These are phyloP conservation scores for Noctua fimbriata DNA, from an alignment of 2,888 invertebrate genomes.

Conservation along the genomic window DNA sequence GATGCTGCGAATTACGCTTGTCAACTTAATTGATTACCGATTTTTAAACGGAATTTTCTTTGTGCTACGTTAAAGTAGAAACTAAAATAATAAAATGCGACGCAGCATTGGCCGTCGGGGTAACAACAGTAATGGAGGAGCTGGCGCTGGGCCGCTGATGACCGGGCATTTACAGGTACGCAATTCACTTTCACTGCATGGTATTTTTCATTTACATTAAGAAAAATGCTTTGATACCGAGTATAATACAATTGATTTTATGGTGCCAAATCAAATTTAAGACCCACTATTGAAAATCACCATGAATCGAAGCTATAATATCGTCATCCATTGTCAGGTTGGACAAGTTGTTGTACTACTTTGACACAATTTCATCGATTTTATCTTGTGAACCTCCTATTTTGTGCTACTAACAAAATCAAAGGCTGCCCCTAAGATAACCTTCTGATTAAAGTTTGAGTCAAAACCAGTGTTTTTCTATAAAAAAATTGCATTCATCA, in stretches of 20 bases:
- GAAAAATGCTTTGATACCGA: background rate
- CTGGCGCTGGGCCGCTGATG: slow-evolving; percentile 69
- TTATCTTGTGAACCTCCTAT: background rate
- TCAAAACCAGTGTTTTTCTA: background rate
- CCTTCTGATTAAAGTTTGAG: background rate
- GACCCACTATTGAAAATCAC: background rate
- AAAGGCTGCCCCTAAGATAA: background rate
- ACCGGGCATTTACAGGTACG: slow-evolving; percentile 73
- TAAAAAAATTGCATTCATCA: background rate
- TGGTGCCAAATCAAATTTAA: background rate
- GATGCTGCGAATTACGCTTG: slow-evolving; percentile 1
- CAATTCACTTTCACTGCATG: slow-evolving; percentile 1
- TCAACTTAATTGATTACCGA: background rate
- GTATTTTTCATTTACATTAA: background rate
- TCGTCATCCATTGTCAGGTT: background rate
- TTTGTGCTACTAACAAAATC: background rate
- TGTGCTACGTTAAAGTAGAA: slow-evolving; percentile 3
- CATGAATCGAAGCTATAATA: background rate
- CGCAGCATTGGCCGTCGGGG: slow-evolving; percentile 50
- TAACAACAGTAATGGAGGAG: slow-evolving; percentile 39
- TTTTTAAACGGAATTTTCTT: background rate
- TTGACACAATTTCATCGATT: background rate
- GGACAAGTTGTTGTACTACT: background rate
- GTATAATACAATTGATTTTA: background rate
- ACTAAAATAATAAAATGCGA: slow-evolving; percentile 48